A percentile compares a stretch with the other conserved stretches of the same genome.
Evolutionary conservation across 64 coral and sea anemone genomes (phyloP).

Genomic region (Montipora capricornis): DNA sequence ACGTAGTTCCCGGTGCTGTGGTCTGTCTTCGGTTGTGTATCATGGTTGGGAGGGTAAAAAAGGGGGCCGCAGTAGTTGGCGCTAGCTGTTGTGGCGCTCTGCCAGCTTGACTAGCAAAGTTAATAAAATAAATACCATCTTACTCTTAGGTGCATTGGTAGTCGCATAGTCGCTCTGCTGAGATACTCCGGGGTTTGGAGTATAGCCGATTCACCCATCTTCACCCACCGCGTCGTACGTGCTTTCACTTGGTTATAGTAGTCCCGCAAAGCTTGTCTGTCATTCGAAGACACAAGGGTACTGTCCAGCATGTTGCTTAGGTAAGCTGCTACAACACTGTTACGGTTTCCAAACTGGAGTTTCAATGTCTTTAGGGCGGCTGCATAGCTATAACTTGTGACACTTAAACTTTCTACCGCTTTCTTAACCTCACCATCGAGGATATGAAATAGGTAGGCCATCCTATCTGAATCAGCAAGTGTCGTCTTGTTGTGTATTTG

Average conservation of each 20-base stretch:
- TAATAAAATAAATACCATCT: no score
- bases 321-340: conserved; percentile 8
- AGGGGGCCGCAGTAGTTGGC: no score
- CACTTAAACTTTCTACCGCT: conserved; percentile 29
- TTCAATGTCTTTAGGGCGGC: conserved; percentile 15
- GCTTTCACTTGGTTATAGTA: conserved; percentile 1
- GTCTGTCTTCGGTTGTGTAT: no score
- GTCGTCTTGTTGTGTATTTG: conserved; percentile 40
- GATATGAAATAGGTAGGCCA: conserved; percentile 3
- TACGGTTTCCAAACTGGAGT: conserved; percentile 16
- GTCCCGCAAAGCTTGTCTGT: not conserved
- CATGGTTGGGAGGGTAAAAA: no score
- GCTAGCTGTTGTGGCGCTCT: no score
- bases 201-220: not conserved
- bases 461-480: conserved; percentile 31
- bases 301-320: not conserved
- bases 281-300: not conserved
- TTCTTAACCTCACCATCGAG: not conserved
- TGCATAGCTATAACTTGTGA: not conserved
- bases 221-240: not conserved
- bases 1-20: no score
- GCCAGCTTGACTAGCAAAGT: no score
- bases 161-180: conserved; percentile 7
- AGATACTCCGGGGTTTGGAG: conserved; percentile 21
- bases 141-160: not conserved